These are phyloP conservation scores for Macrotis lagotis DNA, from an alignment of 2,113 vertebrate genomes.

Conservation along the genomic window DNA sequence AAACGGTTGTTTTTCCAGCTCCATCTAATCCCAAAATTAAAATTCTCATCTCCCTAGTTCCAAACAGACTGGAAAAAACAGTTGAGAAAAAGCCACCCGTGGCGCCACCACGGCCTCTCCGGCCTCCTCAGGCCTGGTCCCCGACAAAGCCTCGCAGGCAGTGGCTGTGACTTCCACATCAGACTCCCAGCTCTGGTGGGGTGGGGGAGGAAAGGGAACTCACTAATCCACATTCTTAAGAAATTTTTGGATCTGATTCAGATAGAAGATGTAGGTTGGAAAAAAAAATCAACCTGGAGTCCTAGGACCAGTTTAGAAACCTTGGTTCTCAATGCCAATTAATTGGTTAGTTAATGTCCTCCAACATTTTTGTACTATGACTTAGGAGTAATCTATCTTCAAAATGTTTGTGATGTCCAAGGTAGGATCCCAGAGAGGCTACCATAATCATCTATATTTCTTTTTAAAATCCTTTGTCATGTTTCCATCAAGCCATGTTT, in stretches of 20 bases:
- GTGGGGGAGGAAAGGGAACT: no score
- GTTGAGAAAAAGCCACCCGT: no score
- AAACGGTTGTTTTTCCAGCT: no score
- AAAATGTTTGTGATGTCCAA: neutral
- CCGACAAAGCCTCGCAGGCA: no score
- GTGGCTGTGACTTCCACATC: no score
- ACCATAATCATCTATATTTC: neutral
- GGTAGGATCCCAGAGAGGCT: neutral
- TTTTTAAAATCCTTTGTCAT: neutral
- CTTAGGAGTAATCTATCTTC: neutral
- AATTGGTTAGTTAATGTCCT: neutral
- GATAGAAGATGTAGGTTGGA: neutral
- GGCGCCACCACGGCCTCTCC: no score
- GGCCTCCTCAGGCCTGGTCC: no score
- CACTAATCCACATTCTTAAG: conserved; percentile 62
- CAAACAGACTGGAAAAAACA: no score
- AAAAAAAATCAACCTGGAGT: neutral
- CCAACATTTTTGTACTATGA: neutral
- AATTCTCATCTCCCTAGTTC: no score
- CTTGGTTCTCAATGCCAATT: neutral
- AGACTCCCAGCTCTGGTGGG: no score
- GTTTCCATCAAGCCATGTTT: neutral
- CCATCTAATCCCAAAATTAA: no score
- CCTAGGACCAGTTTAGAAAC: neutral
- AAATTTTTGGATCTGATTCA: conserved; percentile 54